Base-by-base conservation (phyloP, 2,113 vertebrate species). In the Crotalus horridus region DNA sequence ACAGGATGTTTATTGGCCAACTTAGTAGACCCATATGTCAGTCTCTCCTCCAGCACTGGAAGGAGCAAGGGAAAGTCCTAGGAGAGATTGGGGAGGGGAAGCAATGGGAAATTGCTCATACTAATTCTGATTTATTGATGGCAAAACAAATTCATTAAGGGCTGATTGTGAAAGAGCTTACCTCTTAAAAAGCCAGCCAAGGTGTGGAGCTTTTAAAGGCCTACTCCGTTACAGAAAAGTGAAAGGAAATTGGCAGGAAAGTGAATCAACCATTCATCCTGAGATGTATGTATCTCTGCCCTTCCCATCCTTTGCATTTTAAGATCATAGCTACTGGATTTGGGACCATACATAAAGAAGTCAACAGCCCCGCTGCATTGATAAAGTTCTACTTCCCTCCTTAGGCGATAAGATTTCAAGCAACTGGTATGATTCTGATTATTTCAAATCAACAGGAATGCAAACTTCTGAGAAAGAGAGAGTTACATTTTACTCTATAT, bases 131-230 rank as follows among this genome's bases (percentile, higher is more conserved):
- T 91, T 89, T 93, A 93, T 87, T 91, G 56, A 81, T 87, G 88
- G 87, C 87, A 91, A 91, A 93, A 91, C 93, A 93, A 93, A 93
- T 93, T 93, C 93, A 93, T 93, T 91, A 91, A 88, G 87, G 56
- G 46, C 54, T 20, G 56, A 86, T 86, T 33, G n/a, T 89, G 69
- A 91, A 85, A 61, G 53, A 91, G 90, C 92, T 9, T 87, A 86
- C 89, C 48, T 93, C 91, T 89, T 64, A 55, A 86, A 64, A 93
- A 91, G 91, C 55, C 85, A 90, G 87, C 87, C 85, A 54, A 89
- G 90, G 93, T 86, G 58, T 43, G 43, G 88, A 86, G 74, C 56
- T 93, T 89, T 91, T 91, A 93, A 93, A 91, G 87, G 64, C 90
- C 74, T 74, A 89, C 55, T 86, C 87, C 17, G 74, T 91, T 90